A percentile compares a stretch with the other conserved stretches of the same genome.
phyloP scores from a whole-genome alignment of 2,797 vertebrate species.

The Coluber constrictor region DNA sequence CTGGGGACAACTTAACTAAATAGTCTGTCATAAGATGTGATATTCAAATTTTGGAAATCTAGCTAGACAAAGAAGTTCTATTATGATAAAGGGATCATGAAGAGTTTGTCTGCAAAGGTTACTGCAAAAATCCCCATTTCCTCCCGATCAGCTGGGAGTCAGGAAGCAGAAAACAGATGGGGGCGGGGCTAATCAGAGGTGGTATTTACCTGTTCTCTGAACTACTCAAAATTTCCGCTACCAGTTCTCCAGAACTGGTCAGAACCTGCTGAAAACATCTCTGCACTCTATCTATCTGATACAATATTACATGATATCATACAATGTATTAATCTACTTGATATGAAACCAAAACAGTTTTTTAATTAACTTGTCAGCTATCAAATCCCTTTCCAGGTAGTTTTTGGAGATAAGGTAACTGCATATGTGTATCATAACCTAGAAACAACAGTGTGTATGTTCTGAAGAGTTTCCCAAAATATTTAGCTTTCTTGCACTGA shows the following conservation, averaged over 20 bases:
- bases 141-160: too few relatives aligned
- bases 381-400: not conserved
- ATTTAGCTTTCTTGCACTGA: not conserved
- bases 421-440: not conserved
- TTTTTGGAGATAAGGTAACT: not conserved
- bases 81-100: not conserved
- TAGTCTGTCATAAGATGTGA: not conserved
- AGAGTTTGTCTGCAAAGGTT: not conserved
- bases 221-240: too few relatives aligned
- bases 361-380: conserved; percentile 13
- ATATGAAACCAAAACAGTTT: not conserved
- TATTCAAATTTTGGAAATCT: not conserved
- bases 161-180: too few relatives aligned
- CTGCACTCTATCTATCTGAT: not conserved
- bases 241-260: too few relatives aligned
- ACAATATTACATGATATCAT: not conserved
- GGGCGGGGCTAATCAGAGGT: too few relatives aligned
- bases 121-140: too few relatives aligned
- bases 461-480: not conserved
- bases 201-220: too few relatives aligned
- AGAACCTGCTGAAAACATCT: too few relatives aligned
- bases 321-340: not conserved
- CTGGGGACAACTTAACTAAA: not conserved
- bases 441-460: not conserved
- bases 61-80: not conserved